Percentiles rank a stretch among this genome's conserved stretches.
These are phyloP conservation scores for Eidolon helvum DNA, from an alignment of 2,113 vertebrate genomes.

Conservation along the genomic window DNA sequence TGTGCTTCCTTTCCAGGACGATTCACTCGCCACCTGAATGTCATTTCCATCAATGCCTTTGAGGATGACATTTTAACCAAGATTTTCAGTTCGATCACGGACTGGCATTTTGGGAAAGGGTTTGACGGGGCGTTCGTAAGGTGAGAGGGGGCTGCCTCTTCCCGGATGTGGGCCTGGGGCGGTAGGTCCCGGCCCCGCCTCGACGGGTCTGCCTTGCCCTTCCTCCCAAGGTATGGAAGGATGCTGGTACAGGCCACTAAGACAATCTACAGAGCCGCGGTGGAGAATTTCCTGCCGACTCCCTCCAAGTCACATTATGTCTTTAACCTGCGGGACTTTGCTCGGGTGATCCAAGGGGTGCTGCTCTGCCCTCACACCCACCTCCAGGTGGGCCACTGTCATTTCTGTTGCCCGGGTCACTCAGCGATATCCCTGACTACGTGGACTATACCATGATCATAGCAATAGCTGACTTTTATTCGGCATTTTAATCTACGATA, in stretches of 20 bases:
- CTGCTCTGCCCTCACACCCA: slow-evolving; percentile 91
- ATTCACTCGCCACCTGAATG: slow-evolving; percentile 93
- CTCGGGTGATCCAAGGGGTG: slow-evolving; percentile 92
- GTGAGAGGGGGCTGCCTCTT: slow-evolving; percentile 76
- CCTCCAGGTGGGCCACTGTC: slow-evolving; percentile 86
- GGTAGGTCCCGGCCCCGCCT: not conserved
- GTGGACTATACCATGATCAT: not conserved
- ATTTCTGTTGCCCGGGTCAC: not conserved
- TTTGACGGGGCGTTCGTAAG: slow-evolving; percentile 89
- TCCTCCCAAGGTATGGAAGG: slow-evolving; percentile 87
- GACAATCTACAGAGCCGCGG: slow-evolving; percentile 88
- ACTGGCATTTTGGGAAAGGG: slow-evolving; percentile 94
- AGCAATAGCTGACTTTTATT: not conserved
- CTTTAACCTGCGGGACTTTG: slow-evolving; percentile 95
- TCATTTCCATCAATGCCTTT: slow-evolving; percentile 91
- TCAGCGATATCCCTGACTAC: not conserved
- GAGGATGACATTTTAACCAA: slow-evolving; percentile 90
- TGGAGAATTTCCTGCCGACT: slow-evolving; percentile 92
- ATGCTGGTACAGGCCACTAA: slow-evolving; percentile 92
- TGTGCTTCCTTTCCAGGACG: slow-evolving; percentile 84
- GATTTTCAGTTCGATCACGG: slow-evolving; percentile 91
- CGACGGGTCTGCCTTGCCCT: not conserved
- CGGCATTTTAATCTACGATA: no score
- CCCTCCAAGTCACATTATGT: slow-evolving; percentile 97
- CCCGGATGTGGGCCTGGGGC: not conserved